These are phyloP conservation scores for Caracal caracal DNA, from an alignment of 2,113 vertebrate genomes.

Conservation along the genomic window DNA sequence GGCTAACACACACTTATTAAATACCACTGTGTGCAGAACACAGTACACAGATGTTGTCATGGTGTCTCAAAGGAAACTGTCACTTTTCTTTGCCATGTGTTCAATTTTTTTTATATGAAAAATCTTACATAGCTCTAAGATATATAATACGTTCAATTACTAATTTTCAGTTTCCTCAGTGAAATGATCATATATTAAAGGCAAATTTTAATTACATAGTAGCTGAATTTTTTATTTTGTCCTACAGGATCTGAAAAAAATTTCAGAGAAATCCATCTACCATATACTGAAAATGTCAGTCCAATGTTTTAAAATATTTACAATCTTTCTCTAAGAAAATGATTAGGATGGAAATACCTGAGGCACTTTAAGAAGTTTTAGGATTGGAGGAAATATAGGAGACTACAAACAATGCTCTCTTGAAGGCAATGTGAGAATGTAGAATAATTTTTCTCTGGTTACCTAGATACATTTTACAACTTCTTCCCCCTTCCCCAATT, in stretches of 20 bases:
- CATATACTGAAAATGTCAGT: constrained; percentile 67
- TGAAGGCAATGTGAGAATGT: neutral
- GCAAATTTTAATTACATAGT: constrained; percentile 70
- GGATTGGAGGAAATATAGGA: neutral
- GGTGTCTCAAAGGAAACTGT: constrained; percentile 9
- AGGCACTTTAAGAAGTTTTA: constrained; percentile 54
- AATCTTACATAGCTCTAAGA: constrained; percentile 41
- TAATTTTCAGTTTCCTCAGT: constrained; percentile 56
- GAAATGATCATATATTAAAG: constrained; percentile 59
- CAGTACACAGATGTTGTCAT: neutral
- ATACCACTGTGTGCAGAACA: neutral
- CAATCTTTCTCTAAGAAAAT: constrained; percentile 58
- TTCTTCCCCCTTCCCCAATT: neutral
- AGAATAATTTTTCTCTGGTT: constrained; percentile 17
- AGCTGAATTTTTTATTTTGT: constrained; percentile 59
- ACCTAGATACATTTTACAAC: constrained; percentile 14
- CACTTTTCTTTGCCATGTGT: neutral
- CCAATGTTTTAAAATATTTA: constrained; percentile 70
- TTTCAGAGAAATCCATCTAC: constrained; percentile 41
- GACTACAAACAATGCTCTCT: neutral
- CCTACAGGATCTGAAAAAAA: constrained; percentile 5
- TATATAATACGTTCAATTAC: constrained; percentile 52
- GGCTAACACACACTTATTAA: constrained; percentile 22
- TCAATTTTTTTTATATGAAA: neutral
- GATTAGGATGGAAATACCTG: constrained; percentile 26